Evolutionary conservation across 2,888 invertebrate genomes (phyloP), one percentile per base, ranked within the genome.

Genomic region (Acleris cristana): DNA sequence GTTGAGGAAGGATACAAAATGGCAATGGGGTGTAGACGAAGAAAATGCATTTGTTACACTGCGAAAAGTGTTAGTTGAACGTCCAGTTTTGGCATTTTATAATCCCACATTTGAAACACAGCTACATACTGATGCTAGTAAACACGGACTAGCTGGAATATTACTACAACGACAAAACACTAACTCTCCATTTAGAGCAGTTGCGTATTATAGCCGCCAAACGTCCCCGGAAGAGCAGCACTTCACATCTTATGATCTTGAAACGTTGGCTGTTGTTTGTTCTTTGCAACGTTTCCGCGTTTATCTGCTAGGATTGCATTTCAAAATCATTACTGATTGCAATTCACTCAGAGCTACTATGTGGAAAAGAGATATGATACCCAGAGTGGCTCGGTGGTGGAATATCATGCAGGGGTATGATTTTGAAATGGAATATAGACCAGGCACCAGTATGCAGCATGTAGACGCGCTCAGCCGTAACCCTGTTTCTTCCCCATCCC

Each of bases 401-500:
- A 56, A 81, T n/a, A 55, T 71, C n/a, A 70, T 81, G 0, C 75
- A 81, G 55, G 79, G 82, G 3, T 85, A 72, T 48, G 75, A 81
- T 69, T 79, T 78, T 45, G 66, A 34, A 5, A 67, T 83, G 16
- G 74, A 79, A 61, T 82, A 84, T 70, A 71, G 80, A 30, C 73
- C 78, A 1, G 79, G 78, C 0, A 70, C 71, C 2, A 70, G 72
- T 1, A 80, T 83, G 78, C 68, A 65, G 16, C 81, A 83, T 56
- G 79, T 80, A 1, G 84, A 83, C 62, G 80, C 79, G 0, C 51
- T 84, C 7, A 84, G 84, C 69, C 65, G 81, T 8, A 72, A 76
- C 54, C 78, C 80, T 3, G 16, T 70, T 23, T 7, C 19, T 18
- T 10, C 21, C 14, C 21, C 16, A 45, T 1, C 51, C n/a, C 18